Conservation (phyloP, 2,888 invertebrate species). For the Nycteola revayana region DNA sequence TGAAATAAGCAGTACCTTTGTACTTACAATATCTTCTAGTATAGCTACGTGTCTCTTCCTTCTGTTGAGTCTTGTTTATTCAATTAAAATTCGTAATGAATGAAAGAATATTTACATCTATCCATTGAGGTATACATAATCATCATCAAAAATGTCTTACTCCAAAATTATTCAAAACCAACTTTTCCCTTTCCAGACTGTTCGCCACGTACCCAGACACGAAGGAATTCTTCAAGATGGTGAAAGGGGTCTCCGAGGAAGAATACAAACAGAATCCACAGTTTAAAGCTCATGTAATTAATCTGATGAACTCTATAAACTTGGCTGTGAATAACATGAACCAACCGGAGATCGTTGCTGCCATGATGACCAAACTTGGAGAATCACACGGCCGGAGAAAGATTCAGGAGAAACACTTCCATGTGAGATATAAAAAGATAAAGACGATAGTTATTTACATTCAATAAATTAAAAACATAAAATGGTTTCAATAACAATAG, state of each 20-base stretch:
- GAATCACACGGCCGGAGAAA: conserved; percentile 62
- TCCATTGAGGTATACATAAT: too few species aligned
- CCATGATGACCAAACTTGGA: conserved; percentile 71
- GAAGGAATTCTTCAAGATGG: conserved; percentile 67
- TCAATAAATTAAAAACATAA: too few species aligned
- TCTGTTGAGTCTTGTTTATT: too few species aligned
- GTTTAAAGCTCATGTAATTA: conserved; percentile 75
- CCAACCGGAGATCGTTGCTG: conserved; percentile 68
- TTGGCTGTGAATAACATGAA: conserved; percentile 61
- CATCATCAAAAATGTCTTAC: too few species aligned
- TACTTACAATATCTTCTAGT: too few species aligned
- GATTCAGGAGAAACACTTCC: conserved; percentile 59
- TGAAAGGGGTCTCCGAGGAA: conserved; percentile 57
- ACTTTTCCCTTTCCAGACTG: conserved; percentile 42
- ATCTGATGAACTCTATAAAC: conserved; percentile 67
- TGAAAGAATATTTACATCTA: too few species aligned
- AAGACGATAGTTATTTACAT: too few species aligned
- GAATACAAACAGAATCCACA: conserved; percentile 61
- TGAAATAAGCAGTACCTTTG: too few species aligned
- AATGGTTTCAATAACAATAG: too few species aligned
- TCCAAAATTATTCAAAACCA: neutral
- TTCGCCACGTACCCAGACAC: conserved; percentile 63
- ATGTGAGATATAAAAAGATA: too few species aligned
- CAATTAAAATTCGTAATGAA: too few species aligned
- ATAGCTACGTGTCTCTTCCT: too few species aligned